Evolutionary conservation across 2,888 invertebrate genomes (phyloP).

Genomic region (Sarcophaga subvicina): DNA sequence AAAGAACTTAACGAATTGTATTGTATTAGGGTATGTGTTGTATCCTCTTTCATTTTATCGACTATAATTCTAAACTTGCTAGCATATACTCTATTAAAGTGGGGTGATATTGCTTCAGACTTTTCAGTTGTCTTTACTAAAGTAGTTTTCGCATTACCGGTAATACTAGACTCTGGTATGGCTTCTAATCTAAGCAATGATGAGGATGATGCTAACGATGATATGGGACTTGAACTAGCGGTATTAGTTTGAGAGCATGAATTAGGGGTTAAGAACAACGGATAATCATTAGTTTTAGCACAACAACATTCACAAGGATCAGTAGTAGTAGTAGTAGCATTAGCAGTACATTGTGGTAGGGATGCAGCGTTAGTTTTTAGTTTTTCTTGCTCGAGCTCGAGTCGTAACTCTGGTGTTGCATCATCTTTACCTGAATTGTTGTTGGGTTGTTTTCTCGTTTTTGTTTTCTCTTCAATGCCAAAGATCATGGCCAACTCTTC

Average conservation of each 20-base stretch:
- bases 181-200: slow-evolving; percentile 77
- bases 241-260: slow-evolving; percentile 72
- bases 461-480: slow-evolving; percentile 81
- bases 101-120: slow-evolving; percentile 72
- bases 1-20: slow-evolving; percentile 78
- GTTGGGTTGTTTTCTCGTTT: slow-evolving; percentile 69
- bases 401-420: slow-evolving; percentile 65
- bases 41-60: slow-evolving; percentile 67
- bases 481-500: slow-evolving; percentile 86
- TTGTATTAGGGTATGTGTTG: slow-evolving; percentile 67
- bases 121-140: slow-evolving; percentile 35
- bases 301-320: slow-evolving; percentile 61
- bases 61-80: slow-evolving; percentile 78
- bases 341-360: slow-evolving; percentile 67
- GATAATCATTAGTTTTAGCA: slow-evolving; percentile 69
- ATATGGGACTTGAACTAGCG: slow-evolving; percentile 63
- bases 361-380: slow-evolving; percentile 66
- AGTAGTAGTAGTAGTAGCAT: slow-evolving; percentile 32
- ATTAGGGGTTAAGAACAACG: slow-evolving; percentile 68
- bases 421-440: slow-evolving; percentile 72
- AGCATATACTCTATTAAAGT: slow-evolving; percentile 78
- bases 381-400: slow-evolving; percentile 71
- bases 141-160: slow-evolving; percentile 53
- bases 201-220: slow-evolving; percentile 52
- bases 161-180: slow-evolving; percentile 71